Percentiles rank a stretch among this genome's conserved stretches.
Evolutionary conservation across 2,888 invertebrate genomes (phyloP).

Genomic region (Allolobophora icterica): DNA sequence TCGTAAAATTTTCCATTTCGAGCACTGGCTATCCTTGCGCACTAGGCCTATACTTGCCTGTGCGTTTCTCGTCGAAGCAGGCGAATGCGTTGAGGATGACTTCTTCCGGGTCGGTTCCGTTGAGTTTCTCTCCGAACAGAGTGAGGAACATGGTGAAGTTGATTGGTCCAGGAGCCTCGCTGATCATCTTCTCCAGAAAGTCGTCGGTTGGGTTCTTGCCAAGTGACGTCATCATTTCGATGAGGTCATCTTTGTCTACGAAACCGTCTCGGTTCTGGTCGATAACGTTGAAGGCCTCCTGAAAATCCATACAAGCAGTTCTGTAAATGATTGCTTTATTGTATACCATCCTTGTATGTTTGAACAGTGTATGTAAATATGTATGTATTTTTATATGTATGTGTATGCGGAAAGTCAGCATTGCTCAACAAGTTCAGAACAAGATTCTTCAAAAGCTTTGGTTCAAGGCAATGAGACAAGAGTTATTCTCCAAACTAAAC

Average conservation of each 20-base stretch:
- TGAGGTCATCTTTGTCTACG: constrained; percentile 62
- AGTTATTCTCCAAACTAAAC: too few species aligned
- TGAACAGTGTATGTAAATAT: neutral
- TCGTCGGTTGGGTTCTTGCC: constrained; percentile 62
- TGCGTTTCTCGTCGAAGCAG: constrained; percentile 57
- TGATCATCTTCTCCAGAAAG: constrained; percentile 60
- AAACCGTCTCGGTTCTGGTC: constrained; percentile 64
- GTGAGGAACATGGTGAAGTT: constrained; percentile 66
- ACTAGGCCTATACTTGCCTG: constrained; percentile 31
- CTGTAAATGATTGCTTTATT: neutral
- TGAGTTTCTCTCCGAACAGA: constrained; percentile 63
- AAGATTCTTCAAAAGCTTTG: too few species aligned
- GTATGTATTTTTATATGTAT: neutral
- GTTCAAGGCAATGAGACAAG: too few species aligned
- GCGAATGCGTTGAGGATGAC: constrained; percentile 63
- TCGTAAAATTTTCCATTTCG: too few species aligned
- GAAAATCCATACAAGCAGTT: neutral
- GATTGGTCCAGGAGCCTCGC: constrained; percentile 61
- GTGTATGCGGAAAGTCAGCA: too few species aligned
- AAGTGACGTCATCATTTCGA: constrained; percentile 62
- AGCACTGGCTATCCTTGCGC: too few species aligned
- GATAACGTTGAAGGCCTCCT: constrained; percentile 65
- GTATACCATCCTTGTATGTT: neutral
- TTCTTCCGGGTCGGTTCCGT: constrained; percentile 64
- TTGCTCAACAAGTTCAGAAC: too few species aligned